Evolutionary conservation across 2,888 invertebrate species (phyloP).

Genomic region (Rhagonycha fulva): DNA sequence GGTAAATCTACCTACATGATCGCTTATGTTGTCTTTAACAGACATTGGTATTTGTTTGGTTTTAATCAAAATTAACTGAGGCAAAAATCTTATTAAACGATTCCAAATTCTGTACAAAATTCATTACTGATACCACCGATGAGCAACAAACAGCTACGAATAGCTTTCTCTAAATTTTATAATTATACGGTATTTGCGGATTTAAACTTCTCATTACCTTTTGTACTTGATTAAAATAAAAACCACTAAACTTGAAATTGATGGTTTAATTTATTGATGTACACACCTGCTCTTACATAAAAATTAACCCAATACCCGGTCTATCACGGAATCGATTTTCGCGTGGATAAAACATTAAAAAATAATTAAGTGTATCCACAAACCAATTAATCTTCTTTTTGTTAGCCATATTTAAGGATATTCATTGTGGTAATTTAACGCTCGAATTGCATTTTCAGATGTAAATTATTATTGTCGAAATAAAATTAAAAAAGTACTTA

Average conservation of each 20-base stretch:
- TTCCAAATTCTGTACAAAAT: slow-evolving; percentile 9
- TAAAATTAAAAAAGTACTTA: no score
- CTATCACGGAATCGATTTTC: no score
- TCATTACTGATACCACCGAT: neutral
- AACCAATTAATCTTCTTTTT: no score
- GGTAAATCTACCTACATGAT: neutral
- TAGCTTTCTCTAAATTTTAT: neutral
- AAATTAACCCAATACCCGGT: no score
- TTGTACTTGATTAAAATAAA: neutral
- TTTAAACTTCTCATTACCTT: neutral
- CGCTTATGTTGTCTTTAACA: neutral
- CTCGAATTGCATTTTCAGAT: no score
- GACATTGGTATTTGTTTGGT: neutral
- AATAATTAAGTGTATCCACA: no score
- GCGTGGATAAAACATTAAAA: no score
- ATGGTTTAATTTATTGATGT: no score
- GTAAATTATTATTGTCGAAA: no score
- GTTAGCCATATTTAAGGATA: no score
- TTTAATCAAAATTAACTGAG: slow-evolving; percentile 9
- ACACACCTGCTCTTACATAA: no score
- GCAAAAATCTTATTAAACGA: slow-evolving; percentile 15
- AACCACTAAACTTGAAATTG: neutral
- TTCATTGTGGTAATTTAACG: no score
- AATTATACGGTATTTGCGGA: neutral
- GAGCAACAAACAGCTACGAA: neutral